These are phyloP conservation scores for Brenthis daphne DNA, from an alignment of 2,888 invertebrate genomes.

Conservation along the genomic window DNA sequence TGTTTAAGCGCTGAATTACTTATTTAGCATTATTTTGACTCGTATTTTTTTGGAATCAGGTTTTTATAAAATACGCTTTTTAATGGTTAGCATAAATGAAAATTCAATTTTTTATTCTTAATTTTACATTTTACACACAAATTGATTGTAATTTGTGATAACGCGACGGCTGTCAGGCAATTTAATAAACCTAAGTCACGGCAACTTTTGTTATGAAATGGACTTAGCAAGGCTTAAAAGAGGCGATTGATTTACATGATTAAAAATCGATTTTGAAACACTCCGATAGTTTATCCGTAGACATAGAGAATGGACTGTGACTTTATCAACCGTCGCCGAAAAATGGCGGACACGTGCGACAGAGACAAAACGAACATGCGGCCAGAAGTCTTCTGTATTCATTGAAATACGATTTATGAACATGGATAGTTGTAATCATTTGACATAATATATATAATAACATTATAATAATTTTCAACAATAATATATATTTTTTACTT, in stretches of 20 bases:
- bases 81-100: conserved; percentile 2
- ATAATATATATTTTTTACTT: too few relatives aligned
- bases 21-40: conserved; percentile 5
- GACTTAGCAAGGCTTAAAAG: conserved; percentile 2
- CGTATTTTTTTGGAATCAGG: conserved; percentile 16
- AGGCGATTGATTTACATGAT: neutral
- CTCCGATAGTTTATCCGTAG: neutral
- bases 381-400: too few relatives aligned
- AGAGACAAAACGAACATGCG: too few relatives aligned
- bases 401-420: too few relatives aligned
- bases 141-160: conserved; percentile 26
- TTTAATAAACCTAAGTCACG: neutral
- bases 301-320: too few relatives aligned
- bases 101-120: conserved; percentile 2
- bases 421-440: too few relatives aligned
- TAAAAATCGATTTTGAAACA: neutral
- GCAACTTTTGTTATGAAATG: conserved; percentile 5
- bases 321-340: too few relatives aligned
- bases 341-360: too few relatives aligned
- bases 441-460: too few relatives aligned
- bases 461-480: too few relatives aligned
- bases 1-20: conserved; percentile 8
- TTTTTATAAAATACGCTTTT: conserved; percentile 15
- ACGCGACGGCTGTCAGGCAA: conserved; percentile 7
- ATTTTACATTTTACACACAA: conserved; percentile 4